Base-by-base conservation (phyloP, 2,113 vertebrate genomes). In the Erythrolamprus reginae region DNA sequence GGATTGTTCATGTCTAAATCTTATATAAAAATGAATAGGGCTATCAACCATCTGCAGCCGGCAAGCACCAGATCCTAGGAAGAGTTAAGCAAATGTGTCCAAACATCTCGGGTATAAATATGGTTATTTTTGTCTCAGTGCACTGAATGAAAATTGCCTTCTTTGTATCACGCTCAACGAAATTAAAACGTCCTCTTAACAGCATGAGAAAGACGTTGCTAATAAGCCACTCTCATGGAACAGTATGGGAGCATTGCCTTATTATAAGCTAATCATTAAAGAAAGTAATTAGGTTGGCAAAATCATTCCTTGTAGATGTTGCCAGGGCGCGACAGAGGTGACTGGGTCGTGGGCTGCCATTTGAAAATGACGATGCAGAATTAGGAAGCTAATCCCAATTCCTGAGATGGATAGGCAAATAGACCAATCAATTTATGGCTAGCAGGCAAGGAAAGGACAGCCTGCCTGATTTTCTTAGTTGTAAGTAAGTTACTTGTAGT, bases 121-220 rank as follows among this genome's bases (percentile, higher is more conserved):
- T 89, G 92, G 88, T 88, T 93, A 90, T 94, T 91, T 51, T 89
- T 92, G 89, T 90, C 93, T 93, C 88, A 89, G 8, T 83, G 47
- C 70, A 85, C 93, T 94, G 94, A 95, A 95, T 92, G 93, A 91
- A 93, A 94, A 70, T 94, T 93, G 92, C 92, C 90, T 93, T 85
- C 56, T 92, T 92, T 87, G 92, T 89, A 89, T 90, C 89, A 85
- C 82, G 45, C 89, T 93, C 94, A 92, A 56, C 87, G 93, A 89
- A 92, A 90, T 91, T 83, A 65, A 88, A 94, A 90, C 87, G 70
- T 52, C 84, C 38, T 10, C 85, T 90, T 92, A 89, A 48, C 84
- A 92, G 90, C 55, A 84, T 53, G 47, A 91, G 91, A 89, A 92
- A 92, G 52, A 87, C 88, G 58, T 53, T 84, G 48, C 65, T 92